Percentiles rank a stretch among this genome's conserved stretches.
These are phyloP conservation scores for Drosophila cardini DNA, from an alignment of 1,140 invertebrate species.

Conservation along the genomic window DNA sequence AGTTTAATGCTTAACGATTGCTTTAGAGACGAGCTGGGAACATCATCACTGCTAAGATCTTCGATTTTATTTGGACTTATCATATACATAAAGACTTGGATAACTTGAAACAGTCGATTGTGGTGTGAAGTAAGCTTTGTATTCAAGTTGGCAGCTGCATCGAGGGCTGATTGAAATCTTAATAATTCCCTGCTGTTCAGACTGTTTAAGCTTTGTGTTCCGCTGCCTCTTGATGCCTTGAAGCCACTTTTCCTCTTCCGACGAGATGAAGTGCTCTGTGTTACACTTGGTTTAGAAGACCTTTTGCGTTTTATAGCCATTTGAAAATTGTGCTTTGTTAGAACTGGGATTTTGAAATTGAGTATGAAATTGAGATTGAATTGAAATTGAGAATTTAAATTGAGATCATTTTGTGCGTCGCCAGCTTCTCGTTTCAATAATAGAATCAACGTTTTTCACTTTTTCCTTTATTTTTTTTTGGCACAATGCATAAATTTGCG, in stretches of 20 bases:
- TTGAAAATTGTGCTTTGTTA: constrained; percentile 2
- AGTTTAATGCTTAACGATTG: not conserved
- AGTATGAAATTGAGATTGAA: not conserved
- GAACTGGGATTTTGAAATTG: constrained; percentile 6
- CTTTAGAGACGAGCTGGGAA: not conserved
- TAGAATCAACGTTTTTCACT: constrained; percentile 28
- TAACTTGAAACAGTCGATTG: not conserved
- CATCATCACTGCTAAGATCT: not conserved
- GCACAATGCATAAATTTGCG: constrained; percentile 65
- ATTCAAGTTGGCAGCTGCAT: constrained; percentile 22
- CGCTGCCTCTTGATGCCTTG: not conserved
- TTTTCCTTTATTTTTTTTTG: constrained; percentile 8
- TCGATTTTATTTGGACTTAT: not conserved
- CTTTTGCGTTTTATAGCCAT: constrained; percentile 7
- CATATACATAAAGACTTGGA: not conserved
- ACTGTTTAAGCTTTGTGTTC: not conserved
- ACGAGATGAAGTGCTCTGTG: not conserved
- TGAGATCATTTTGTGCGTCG: constrained; percentile 7
- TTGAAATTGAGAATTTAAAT: not conserved
- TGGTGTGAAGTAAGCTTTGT: too few species aligned
- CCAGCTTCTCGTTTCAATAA: constrained; percentile 33
- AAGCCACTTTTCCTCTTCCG: not conserved
- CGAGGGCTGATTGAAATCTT: constrained; percentile 21
- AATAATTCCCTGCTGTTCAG: not conserved
- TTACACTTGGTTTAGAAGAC: not conserved